phyloP scores from a whole-genome alignment of 2,797 vertebrate species.

The Hippocampus kuda region DNA sequence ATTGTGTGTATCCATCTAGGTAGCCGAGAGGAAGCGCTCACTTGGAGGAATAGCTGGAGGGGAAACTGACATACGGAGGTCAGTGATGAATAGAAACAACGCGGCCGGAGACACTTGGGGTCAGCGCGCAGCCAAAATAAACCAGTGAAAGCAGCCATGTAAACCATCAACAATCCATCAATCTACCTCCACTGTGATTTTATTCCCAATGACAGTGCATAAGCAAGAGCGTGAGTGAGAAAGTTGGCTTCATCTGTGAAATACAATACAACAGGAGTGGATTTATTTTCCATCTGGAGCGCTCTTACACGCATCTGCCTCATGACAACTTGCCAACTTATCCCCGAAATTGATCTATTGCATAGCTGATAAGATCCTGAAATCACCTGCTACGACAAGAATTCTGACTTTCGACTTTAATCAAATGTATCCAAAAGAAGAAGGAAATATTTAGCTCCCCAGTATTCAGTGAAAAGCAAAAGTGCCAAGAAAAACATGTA shows the following conservation, averaged over 20 bases:
- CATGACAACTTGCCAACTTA: conserved; percentile 39
- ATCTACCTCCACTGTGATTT: conserved; percentile 45
- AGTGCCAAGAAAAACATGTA: conserved; percentile 9
- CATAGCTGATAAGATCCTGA: conserved; percentile 30
- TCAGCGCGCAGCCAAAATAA: conserved; percentile 51
- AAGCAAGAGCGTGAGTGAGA: conserved; percentile 19
- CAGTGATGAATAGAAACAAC: conserved; percentile 42
- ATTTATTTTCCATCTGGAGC: conserved; percentile 60
- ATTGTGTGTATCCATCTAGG: conserved; percentile 41
- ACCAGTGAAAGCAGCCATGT: conserved; percentile 40
- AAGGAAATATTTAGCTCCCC: background rate
- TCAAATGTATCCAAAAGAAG: background rate
- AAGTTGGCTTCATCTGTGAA: conserved; percentile 40
- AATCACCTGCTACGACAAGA: background rate
- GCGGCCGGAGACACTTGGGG: conserved; percentile 30
- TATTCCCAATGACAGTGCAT: conserved; percentile 35
- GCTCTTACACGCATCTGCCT: conserved; percentile 47
- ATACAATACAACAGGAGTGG: conserved; percentile 53
- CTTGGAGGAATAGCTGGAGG: conserved; percentile 30
- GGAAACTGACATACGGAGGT: conserved; percentile 42
- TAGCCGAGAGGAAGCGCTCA: conserved; percentile 37
- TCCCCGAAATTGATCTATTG: conserved; percentile 40
- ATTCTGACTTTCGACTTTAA: background rate
- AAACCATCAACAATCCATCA: conserved; percentile 49
- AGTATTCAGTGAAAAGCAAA: background rate